phyloP scores from a whole-genome alignment of 2,797 vertebrate genomes.

The Trichosurus vulpecula region DNA sequence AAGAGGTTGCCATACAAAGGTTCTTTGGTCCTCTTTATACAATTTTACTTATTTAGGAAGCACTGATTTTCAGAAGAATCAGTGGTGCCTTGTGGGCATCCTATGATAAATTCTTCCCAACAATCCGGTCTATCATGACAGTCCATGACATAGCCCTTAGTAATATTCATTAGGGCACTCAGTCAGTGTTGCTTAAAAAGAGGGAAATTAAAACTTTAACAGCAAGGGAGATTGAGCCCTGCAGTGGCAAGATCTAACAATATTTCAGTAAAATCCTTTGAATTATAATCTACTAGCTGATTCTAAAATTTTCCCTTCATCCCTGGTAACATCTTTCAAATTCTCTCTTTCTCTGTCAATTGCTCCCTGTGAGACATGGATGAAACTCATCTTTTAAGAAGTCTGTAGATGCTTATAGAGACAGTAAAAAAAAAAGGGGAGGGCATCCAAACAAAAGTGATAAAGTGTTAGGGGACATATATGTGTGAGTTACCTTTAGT shows the following conservation, averaged over 20 bases:
- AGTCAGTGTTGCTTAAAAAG: not conserved
- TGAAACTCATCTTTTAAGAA: not conserved
- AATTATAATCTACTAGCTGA: not conserved
- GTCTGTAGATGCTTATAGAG: not conserved
- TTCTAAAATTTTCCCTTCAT: not conserved
- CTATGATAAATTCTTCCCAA: not conserved
- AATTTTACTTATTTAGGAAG: not conserved
- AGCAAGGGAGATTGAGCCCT: not conserved
- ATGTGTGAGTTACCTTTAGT: not conserved
- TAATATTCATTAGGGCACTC: not conserved
- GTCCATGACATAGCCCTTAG: not conserved
- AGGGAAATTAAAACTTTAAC: not conserved
- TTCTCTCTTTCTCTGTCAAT: not conserved
- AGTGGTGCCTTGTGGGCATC: not conserved
- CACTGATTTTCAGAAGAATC: not conserved
- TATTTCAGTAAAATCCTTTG: not conserved
- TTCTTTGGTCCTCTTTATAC: not conserved
- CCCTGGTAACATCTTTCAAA: not conserved
- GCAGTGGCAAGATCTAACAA: not conserved
- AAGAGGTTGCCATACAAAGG: not conserved
- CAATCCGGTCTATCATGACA: not conserved
- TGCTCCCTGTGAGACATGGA: not conserved
- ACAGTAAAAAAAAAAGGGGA: not conserved
- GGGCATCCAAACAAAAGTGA: not conserved
- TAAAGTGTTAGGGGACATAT: not conserved